Base-by-base conservation (phyloP, 1,140 invertebrate species). In the Tetramorium parvispinum region DNA sequence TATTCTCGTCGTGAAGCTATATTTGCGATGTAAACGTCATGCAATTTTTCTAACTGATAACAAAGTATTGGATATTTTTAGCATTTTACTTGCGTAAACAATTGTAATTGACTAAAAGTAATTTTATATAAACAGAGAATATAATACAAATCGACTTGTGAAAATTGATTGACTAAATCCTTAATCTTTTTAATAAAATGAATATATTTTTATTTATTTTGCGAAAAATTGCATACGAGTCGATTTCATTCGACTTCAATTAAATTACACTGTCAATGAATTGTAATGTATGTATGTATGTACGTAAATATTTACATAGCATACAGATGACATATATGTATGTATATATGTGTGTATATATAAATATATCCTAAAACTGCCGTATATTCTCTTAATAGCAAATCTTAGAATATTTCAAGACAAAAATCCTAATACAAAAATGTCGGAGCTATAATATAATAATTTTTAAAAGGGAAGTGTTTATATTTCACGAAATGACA, bases 221-320 rank as follows among this genome's bases (percentile, higher is more conserved):
- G 55, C 55, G 85, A 86, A 88, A 90, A 87, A 87, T 90, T 90
- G 86, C 81, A 86, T 85, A 85, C 32, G 53, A 57, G n/a, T 27
- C n/a, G 49, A n/a, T 53, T 53, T 16, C 18, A 53, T 71, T 78
- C 6, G 77, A 79, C 37, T 49, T 85, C 78, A 53, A 86, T 81
- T 76, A 51, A 68, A 46, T 49, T 71, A 46, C 11, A 40, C 43
- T 73, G 21, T 51, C 66, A 27, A 10, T 43, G 40, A 49, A 81
- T 63, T 87, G 70, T 90, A 81, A 89, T 90, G 76, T 78, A 85
- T 53, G 78, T 70, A 49, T 70, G 71, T 85, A 89, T 90, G 76
- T 78, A 85, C 59, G 78, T 70, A 49, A 76, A 76, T 85, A 85
- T 89, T 87, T 89, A 76, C 53, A 75, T 81, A 85, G 55, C 76